Conservation (phyloP, 2,888 invertebrate genomes). For the Drosophila acutilabella region DNA sequence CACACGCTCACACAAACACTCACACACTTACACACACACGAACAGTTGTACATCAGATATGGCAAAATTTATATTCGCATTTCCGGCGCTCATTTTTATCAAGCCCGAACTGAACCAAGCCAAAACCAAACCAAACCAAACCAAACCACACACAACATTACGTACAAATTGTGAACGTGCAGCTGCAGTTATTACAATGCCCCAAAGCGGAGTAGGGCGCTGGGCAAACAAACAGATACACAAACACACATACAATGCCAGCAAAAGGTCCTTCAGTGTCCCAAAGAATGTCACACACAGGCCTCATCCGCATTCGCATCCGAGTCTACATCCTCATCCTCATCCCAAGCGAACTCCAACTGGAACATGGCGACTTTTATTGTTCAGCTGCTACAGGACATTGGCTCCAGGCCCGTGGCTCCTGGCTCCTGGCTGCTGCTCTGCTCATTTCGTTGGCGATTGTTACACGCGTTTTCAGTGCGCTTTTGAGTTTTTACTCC, state of each 20-base stretch:
- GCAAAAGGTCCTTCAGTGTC: slow-evolving; percentile 22
- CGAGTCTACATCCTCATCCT: neutral
- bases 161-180: slow-evolving; percentile 76
- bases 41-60: slow-evolving; percentile 82
- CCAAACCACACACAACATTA: slow-evolving; percentile 39
- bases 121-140: slow-evolving; percentile 28
- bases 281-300: slow-evolving; percentile 56
- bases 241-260: slow-evolving; percentile 6
- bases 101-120: slow-evolving; percentile 32
- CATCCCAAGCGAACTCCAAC: neutral
- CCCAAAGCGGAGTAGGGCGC: slow-evolving; percentile 10
- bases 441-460: slow-evolving; percentile 50
- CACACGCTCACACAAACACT: slow-evolving; percentile 40
- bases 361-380: slow-evolving; percentile 51
- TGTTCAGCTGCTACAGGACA: slow-evolving; percentile 43
- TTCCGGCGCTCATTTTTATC: slow-evolving; percentile 82
- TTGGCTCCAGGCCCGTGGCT: slow-evolving; percentile 18
- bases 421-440: slow-evolving; percentile 3
- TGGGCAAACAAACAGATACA: slow-evolving; percentile 45
- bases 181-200: slow-evolving; percentile 63
- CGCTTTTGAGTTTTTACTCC: slow-evolving; percentile 48
- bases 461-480: slow-evolving; percentile 50
- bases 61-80: slow-evolving; percentile 83
- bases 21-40: slow-evolving; percentile 38
- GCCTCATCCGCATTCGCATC: slow-evolving; percentile 6